phyloP scores from a whole-genome alignment of 2,113 vertebrate genomes.

The Laterallus jamaicensis region DNA sequence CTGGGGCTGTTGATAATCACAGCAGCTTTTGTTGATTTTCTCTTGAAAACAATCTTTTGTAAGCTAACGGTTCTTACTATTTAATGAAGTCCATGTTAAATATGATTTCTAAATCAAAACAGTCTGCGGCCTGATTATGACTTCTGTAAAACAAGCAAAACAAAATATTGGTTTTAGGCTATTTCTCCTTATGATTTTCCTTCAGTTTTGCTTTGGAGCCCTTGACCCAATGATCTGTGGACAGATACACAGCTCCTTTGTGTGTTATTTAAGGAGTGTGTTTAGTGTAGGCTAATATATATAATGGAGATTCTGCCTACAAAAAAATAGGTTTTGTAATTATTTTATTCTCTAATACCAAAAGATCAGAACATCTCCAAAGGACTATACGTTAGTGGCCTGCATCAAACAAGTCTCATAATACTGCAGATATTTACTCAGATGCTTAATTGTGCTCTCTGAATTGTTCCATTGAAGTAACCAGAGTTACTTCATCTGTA shows the following conservation, averaged over 20 bases:
- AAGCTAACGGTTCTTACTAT: not conserved
- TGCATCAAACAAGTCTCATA: not conserved
- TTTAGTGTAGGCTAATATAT: not conserved
- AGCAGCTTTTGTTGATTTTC: not conserved
- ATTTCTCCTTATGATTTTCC: not conserved
- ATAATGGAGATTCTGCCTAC: not conserved
- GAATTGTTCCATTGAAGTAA: not conserved
- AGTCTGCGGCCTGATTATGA: not conserved
- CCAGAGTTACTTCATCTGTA: not conserved
- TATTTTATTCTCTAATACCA: not conserved
- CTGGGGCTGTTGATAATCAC: not conserved
- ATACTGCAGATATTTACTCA: not conserved
- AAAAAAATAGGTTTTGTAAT: not conserved
- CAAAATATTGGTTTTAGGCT: not conserved
- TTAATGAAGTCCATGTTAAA: not conserved
- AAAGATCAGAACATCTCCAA: not conserved
- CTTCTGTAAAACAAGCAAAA: not conserved
- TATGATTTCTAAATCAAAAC: not conserved
- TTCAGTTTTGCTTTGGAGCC: not conserved
- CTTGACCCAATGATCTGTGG: not conserved
- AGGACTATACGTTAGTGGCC: not conserved
- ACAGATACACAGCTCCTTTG: not conserved
- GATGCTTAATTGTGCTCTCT: not conserved
- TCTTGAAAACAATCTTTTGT: not conserved
- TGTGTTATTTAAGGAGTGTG: accelerated